Conservation (phyloP, 2,888 invertebrate species). For the Coelinius sp. region DNA sequence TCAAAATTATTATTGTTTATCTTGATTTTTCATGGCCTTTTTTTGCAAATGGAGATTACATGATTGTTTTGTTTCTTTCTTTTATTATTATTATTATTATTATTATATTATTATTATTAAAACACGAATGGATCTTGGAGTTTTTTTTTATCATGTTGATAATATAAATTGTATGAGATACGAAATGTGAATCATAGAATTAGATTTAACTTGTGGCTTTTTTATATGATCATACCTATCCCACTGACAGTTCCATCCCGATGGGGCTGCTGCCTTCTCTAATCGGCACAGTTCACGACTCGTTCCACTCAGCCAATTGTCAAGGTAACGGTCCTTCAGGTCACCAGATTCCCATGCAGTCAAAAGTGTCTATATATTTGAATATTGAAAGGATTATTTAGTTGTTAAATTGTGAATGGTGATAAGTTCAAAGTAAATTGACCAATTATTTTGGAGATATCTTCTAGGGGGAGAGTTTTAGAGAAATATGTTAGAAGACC, state of each 20-base stretch:
- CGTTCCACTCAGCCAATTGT: constrained; percentile 76
- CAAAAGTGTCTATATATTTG: constrained; percentile 78
- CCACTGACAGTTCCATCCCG: constrained; percentile 81
- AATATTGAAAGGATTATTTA: constrained; percentile 37
- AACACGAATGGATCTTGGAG: background rate
- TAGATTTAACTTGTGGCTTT: constrained; percentile 17
- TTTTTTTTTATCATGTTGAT: constrained; percentile 11
- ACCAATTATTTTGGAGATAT: too few species aligned
- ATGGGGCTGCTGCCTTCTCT: constrained; percentile 78
- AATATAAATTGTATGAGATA: constrained; percentile 19
- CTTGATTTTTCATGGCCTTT: background rate
- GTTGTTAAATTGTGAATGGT: background rate
- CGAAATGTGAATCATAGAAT: constrained; percentile 28
- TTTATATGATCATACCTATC: constrained; percentile 77
- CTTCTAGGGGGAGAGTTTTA: too few species aligned
- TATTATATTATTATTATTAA: too few species aligned
- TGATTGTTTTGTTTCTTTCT: background rate
- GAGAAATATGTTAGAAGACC: too few species aligned
- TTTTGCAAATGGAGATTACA: background rate
- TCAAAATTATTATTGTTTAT: background rate
- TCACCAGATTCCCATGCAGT: constrained; percentile 76
- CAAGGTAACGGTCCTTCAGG: constrained; percentile 75
- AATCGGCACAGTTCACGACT: constrained; percentile 75
- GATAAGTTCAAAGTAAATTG: background rate
- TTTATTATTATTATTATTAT: background rate